Evolutionary conservation across 2,888 invertebrate species (phyloP), one percentile per base, ranked within the genome.

Genomic region (Agelastica alni): DNA sequence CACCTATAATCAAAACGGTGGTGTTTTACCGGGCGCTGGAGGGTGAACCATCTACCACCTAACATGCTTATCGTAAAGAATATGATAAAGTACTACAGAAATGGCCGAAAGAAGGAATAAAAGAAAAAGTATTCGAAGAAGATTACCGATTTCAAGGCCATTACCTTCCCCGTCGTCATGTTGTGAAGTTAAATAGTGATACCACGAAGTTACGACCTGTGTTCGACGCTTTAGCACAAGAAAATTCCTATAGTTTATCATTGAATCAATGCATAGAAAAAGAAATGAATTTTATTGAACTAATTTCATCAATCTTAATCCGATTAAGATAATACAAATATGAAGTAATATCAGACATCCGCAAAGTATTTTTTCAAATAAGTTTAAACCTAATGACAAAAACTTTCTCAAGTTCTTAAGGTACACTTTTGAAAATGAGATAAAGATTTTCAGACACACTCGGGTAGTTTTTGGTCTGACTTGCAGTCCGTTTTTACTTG

Each of bases 301-400:
- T 67, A n/a, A n/a, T n/a, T n/a, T n/a, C n/a, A n/a, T 68, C 54
- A 47, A 62, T 9, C 17, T 48, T 6, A 20, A 46, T 18, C 56
- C 46, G 36, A 52, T 65, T 41, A n/a, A n/a, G n/a, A n/a, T n/a
- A n/a, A n/a, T n/a, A n/a, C n/a, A n/a, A n/a, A n/a, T n/a, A n/a
- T n/a, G 69, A 63, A 4, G 59, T 65, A 1, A 49, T 60, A 2
- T 45, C 67, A 4, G 68, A 70, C 52, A 70, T 73, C 2, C 26
- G 56, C 10, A 67, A 68, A 42, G 71, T 69, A 1, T 72, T 73
- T 53, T 53, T 68, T 10, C 69, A 68, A 58, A 68, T 72, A 9
- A 55, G 53, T 30, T 16, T 69, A 0, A 14, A 52, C 22, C 55
- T 51, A 30, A 53, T 4, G 68, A 73, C 39, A 44, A 70, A 41